Percentiles rank a stretch among this genome's conserved stretches.
phyloP scores from a whole-genome alignment of 2,888 invertebrate species.

The Timandra comae region DNA sequence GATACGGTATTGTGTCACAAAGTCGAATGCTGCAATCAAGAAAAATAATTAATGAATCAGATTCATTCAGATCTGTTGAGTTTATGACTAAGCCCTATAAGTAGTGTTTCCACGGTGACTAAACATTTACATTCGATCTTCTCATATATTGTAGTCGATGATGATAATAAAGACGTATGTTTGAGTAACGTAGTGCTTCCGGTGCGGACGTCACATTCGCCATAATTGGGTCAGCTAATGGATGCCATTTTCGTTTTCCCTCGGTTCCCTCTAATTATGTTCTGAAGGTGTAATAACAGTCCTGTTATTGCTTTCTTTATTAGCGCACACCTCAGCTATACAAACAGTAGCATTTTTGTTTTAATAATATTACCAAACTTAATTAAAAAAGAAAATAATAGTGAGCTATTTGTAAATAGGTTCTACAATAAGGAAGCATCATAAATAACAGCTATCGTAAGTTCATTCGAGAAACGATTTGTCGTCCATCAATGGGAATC shows the following conservation, averaged over 20 bases:
- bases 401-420: no score
- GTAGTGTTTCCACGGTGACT: slow-evolving; percentile 13
- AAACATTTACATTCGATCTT: slow-evolving; percentile 5
- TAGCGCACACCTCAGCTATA: no score
- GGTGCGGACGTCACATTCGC: slow-evolving; percentile 17
- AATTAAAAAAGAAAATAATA: no score
- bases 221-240: slow-evolving; percentile 30
- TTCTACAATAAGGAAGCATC: no score
- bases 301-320: no score
- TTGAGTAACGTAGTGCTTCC: slow-evolving; percentile 10
- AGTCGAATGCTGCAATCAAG: no score
- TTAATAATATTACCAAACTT: no score
- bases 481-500: no score
- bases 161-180: slow-evolving; percentile 6
- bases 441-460: not conserved
- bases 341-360: no score
- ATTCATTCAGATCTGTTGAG: slow-evolving; percentile 8
- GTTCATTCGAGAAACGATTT: no score
- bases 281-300: not conserved
- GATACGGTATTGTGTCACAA: no score
- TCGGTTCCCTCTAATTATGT: slow-evolving; percentile 15
- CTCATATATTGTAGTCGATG: slow-evolving; percentile 2
- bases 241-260: slow-evolving; percentile 26
- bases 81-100: slow-evolving; percentile 14
- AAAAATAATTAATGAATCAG: slow-evolving; percentile 18